Evolutionary conservation across 2,797 vertebrate species (phyloP).

Genomic region (Channa striata): DNA sequence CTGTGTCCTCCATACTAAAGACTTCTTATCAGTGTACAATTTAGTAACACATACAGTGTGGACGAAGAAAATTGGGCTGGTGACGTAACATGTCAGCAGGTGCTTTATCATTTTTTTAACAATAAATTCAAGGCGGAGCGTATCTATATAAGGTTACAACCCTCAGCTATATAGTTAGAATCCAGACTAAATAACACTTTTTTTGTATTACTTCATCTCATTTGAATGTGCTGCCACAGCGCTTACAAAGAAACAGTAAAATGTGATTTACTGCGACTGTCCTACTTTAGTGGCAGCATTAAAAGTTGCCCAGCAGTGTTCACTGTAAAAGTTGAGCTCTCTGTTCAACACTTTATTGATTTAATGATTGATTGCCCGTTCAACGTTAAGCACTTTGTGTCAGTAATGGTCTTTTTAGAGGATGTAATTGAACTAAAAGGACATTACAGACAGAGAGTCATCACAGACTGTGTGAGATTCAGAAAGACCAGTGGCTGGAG

Average conservation of each 20-base stretch:
- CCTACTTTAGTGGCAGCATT: conserved; percentile 24
- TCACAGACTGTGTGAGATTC: conserved; percentile 2
- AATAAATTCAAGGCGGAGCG: background rate
- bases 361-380: conserved; percentile 40
- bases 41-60: too few species aligned
- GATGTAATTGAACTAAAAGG: conserved; percentile 37
- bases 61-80: too few species aligned
- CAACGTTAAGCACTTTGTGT: conserved; percentile 37
- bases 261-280: conserved; percentile 25
- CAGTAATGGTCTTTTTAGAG: conserved; percentile 46
- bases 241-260: background rate
- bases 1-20: too few species aligned
- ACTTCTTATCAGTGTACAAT: too few species aligned
- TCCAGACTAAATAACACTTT: background rate
- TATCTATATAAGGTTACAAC: background rate
- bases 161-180: background rate
- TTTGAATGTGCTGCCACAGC: background rate
- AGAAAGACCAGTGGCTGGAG: background rate
- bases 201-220: background rate
- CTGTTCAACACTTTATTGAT: conserved; percentile 43
- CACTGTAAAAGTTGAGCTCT: conserved; percentile 31
- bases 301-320: conserved; percentile 33
- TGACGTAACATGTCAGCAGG: background rate
- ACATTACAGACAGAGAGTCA: background rate
- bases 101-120: background rate